phyloP scores from a whole-genome alignment of 2,888 invertebrate species.

The Sarcophaga carnaria region DNA sequence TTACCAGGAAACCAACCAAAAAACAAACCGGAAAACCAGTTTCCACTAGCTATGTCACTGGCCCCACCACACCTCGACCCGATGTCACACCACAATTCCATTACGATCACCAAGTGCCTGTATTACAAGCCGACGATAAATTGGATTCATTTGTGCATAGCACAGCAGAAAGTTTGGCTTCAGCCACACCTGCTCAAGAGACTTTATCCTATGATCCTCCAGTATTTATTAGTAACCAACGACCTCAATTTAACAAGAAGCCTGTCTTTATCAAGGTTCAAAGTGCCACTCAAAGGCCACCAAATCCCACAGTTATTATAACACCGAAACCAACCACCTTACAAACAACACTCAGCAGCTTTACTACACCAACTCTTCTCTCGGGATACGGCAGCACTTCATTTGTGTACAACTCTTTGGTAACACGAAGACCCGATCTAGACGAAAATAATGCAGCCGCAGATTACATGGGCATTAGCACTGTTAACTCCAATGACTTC shows the following conservation, averaged over 20 bases:
- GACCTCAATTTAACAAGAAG: constrained; percentile 73
- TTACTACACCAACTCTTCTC: constrained; percentile 64
- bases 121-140: constrained; percentile 78
- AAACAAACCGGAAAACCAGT: constrained; percentile 76
- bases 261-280: constrained; percentile 79
- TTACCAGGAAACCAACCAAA: constrained; percentile 48
- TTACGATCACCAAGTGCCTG: constrained; percentile 75
- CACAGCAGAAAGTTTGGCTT: constrained; percentile 74
- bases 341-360: constrained; percentile 74
- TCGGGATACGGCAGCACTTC: constrained; percentile 78
- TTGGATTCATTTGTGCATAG: constrained; percentile 77
- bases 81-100: constrained; percentile 75
- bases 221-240: constrained; percentile 73
- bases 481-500: constrained; percentile 79
- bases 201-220: constrained; percentile 73
- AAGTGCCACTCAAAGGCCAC: constrained; percentile 83
- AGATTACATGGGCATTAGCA: constrained; percentile 72
- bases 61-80: constrained; percentile 83
- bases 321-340: constrained; percentile 86
- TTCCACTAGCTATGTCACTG: constrained; percentile 82
- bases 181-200: constrained; percentile 67
- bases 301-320: constrained; percentile 86
- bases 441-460: constrained; percentile 38
- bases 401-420: constrained; percentile 79
- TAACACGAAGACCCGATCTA: constrained; percentile 75